Evolutionary conservation across 1,140 invertebrate species (phyloP).

Genomic region (Drosophila paulistorum): DNA sequence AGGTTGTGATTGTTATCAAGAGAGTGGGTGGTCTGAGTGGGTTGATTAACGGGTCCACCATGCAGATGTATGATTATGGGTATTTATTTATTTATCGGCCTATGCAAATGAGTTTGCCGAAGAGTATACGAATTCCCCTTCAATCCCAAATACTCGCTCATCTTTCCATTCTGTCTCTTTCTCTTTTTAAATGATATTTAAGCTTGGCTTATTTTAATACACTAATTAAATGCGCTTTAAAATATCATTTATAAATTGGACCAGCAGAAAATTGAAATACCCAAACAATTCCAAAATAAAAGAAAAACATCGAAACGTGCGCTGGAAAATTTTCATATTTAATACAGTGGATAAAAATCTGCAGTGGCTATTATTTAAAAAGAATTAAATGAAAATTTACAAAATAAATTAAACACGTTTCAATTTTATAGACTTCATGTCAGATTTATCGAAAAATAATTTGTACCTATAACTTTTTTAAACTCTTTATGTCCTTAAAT

Average conservation of each 20-base stretch:
- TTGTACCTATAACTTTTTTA: no score
- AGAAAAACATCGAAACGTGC: neutral
- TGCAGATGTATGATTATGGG: constrained; percentile 38
- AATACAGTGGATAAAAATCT: neutral
- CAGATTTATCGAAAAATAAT: no score
- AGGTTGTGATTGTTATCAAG: neutral
- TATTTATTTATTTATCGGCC: constrained; percentile 45
- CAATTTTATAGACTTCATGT: no score
- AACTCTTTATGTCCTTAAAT: no score
- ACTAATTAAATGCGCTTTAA: constrained; percentile 54
- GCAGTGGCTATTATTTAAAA: neutral
- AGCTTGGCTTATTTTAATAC: constrained; percentile 40
- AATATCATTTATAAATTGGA: constrained; percentile 15
- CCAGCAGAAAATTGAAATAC: constrained; percentile 3
- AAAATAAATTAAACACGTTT: neutral
- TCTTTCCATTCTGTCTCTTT: neutral
- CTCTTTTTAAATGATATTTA: constrained; percentile 11
- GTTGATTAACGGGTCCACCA: constrained; percentile 51
- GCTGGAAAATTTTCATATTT: neutral
- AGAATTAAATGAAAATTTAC: neutral
- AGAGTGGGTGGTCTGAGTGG: constrained; percentile 33
- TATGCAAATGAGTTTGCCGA: constrained; percentile 42
- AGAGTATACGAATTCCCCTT: neutral
- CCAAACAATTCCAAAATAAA: neutral
- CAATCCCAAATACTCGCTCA: neutral